Base-by-base conservation (phyloP, 1,140 invertebrate genomes). In the Zeugodacus cucurbitae region DNA sequence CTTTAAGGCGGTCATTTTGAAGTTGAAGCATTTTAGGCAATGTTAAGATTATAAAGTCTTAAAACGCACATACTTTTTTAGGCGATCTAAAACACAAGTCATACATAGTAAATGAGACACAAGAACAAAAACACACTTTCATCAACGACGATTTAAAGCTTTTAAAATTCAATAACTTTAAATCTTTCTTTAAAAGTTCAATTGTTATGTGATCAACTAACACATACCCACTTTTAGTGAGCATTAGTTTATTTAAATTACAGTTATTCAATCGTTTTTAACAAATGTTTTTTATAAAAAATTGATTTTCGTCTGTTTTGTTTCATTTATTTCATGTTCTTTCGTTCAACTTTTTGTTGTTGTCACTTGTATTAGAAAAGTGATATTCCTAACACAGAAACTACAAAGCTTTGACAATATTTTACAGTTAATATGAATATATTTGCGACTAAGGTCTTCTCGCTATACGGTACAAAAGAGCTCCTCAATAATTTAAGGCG, bases 11-110 rank as follows among this genome's bases (percentile, higher is more conserved):
- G 58, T 6, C 26, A 22, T 26, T 62, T n/a, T 62, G 17, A 22
- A 62, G 58, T 26, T 26, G 3, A 54, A 17, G 10, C n/a, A 7
- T 62, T 67, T 67, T 14, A 29, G 7, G 64, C 5, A 34, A 67
- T 17, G 29, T 32, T 67, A 67, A 67, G 22, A 32, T 41, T 74
- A 37, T 2, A 37, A 74, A 41, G 67, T 74, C 67, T 74, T 74
- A 37, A 74, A 74, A 37, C 67, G 67, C 67, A 74, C 67, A 74
- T 32, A 74, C 17, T 37, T 74, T 74, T 74, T 74, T 74, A 22
- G 17, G 29, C 14, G 4, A 4, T 32, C 62, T 4, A 54, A 67
- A 67, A 34, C 11, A 29, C 4, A 26, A 67, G n/a, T 67, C 62
- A 67, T 17, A 17, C 62, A 67, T 29, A 1, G 59, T 1, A 62